Percentiles rank a stretch among this genome's conserved stretches.
Evolutionary conservation across 2,113 vertebrate species (phyloP).

Genomic region (Aphelocoma coerulescens): DNA sequence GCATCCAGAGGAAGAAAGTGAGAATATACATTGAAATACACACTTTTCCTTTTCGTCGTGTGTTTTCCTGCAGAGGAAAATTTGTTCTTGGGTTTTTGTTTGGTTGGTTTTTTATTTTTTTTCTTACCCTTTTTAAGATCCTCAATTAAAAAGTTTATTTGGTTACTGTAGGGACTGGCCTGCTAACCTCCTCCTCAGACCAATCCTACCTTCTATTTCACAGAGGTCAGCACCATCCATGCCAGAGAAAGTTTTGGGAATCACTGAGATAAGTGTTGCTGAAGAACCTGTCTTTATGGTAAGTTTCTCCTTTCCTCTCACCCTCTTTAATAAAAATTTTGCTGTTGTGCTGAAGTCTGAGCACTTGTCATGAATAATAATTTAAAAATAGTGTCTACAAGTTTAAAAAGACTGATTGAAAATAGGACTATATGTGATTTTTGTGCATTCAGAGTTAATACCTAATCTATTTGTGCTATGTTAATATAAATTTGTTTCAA

Average conservation of each 20-base stretch:
- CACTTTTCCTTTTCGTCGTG: not conserved
- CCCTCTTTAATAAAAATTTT: not conserved
- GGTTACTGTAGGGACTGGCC: not conserved
- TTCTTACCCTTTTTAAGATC: not conserved
- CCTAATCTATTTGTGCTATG: not conserved
- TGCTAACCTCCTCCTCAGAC: not conserved
- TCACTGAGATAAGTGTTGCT: not conserved
- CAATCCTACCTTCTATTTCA: not conserved
- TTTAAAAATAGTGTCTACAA: not conserved
- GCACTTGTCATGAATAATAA: not conserved
- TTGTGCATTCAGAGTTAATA: not conserved
- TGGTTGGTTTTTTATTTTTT: not conserved
- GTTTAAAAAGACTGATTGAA: constrained; percentile 4
- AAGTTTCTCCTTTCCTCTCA: not conserved
- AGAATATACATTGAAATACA: not conserved
- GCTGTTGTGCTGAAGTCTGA: not conserved
- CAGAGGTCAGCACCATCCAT: not conserved
- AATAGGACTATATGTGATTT: not conserved
- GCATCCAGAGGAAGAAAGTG: not conserved
- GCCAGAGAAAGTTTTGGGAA: not conserved
- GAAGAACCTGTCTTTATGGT: not conserved
- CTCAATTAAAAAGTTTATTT: not conserved
- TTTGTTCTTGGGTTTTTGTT: not conserved
- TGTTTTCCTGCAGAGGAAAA: not conserved
- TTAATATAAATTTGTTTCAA: not conserved